Base-by-base conservation (phyloP, 2,797 vertebrate genomes). In the Thaleichthys pacificus region DNA sequence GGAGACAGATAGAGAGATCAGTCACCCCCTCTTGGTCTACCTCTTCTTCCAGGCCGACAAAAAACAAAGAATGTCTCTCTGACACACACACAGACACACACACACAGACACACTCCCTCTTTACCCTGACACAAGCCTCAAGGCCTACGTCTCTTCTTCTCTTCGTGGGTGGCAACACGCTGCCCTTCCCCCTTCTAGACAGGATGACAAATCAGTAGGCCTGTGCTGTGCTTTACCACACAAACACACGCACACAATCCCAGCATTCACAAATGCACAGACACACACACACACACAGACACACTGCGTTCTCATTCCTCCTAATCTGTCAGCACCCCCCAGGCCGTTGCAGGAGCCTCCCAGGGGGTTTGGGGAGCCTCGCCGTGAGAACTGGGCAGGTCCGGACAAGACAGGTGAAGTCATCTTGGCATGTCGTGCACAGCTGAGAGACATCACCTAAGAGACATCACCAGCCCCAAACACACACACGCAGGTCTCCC, bases 321-420 rank as follows among this genome's bases (percentile, higher is more conserved):
- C 5, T 66, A 17, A 64, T 66, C 42, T 24, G 47, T 26, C 51
- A 56, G 51, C 19, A 11, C 30, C 61, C 30, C 30, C 30, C 61
- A 32, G 15, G 28, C 30, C 5, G 51, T n/a, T 6, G 51, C 51
- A 56, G 51, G 19, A n/a, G 28, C 19, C 61, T 35, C 58, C 24
- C 72, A 68, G 57, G 15, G 12, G 30, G 69, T 8, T 35, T 7
- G 51, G 6, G 15, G 51, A 56, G 51, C 51, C 72, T 81, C 61
- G 82, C 71, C 85, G 80, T 83, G 77, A 84, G 82, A 85, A 78
- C 49, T 17, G 73, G 75, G 82, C 92, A 86, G 84, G 92, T 88
- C 84, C 86, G 79, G 80, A 91, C 92, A 89, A 80, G 80, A 91
- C 92, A 90, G 80, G 90, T 86, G 81, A 76, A 80, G 70, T 69